Percentiles rank a stretch among this genome's conserved stretches.
Evolutionary conservation across 2,797 vertebrate genomes (phyloP).

Genomic region (Propithecus perrieri): DNA sequence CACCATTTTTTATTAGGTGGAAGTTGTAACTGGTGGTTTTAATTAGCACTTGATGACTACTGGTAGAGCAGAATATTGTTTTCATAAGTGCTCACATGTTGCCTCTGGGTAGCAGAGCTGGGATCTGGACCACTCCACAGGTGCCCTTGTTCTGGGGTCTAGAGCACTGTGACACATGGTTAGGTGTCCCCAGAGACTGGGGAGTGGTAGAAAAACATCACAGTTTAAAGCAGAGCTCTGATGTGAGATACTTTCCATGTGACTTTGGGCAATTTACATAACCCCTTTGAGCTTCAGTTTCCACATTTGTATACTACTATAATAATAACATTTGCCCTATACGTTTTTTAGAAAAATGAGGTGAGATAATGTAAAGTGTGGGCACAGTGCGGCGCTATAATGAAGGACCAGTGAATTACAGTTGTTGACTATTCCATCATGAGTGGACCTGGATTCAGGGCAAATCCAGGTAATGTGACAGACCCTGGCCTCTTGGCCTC

Average conservation of each 20-base stretch:
- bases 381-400: neutral
- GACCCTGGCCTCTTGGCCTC: neutral
- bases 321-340: neutral
- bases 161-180: neutral
- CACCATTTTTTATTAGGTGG: neutral
- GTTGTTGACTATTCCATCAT: neutral
- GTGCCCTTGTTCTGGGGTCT: neutral
- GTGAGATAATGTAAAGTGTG: neutral
- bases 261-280: neutral
- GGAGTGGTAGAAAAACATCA: neutral
- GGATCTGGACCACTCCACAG: fast-evolving
- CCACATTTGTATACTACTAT: neutral
- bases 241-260: neutral
- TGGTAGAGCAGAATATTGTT: neutral
- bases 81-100: neutral
- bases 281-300: neutral
- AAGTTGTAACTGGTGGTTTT: neutral
- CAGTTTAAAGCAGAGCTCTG: neutral
- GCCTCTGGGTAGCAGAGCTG: neutral
- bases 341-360: neutral
- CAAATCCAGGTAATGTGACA: neutral
- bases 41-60: slow-evolving; percentile 1
- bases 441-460: neutral
- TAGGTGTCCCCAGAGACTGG: no score
- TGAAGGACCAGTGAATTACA: neutral